These are phyloP conservation scores for Cepaea nemoralis DNA, from an alignment of 1,140 invertebrate genomes.

Conservation along the genomic window DNA sequence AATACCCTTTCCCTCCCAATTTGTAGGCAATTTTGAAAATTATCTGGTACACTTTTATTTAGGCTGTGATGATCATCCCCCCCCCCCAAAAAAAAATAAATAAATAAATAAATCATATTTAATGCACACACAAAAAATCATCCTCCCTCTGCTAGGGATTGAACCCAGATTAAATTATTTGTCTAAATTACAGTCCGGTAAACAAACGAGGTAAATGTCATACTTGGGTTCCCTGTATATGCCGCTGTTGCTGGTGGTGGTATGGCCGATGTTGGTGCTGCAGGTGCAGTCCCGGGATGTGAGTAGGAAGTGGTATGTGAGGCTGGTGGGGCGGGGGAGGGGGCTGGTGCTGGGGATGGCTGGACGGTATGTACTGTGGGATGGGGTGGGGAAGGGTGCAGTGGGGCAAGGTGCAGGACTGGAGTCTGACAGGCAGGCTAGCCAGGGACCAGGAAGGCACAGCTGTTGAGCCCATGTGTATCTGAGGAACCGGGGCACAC, in stretches of 20 bases:
- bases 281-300: slow-evolving; percentile 72
- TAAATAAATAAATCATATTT: no score
- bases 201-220: no score
- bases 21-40: no score
- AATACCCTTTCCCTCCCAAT: no score
- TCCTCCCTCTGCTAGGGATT: no score
- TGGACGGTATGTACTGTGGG: slow-evolving; percentile 69
- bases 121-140: no score
- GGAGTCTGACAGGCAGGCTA: slow-evolving; percentile 68
- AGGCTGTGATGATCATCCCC: no score
- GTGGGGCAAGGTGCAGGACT: slow-evolving; percentile 65
- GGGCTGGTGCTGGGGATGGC: slow-evolving; percentile 69
- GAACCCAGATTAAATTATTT: no score
- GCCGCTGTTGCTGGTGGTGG: slow-evolving; percentile 35
- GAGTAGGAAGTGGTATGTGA: neutral
- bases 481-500: slow-evolving; percentile 62
- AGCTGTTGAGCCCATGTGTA: slow-evolving; percentile 45
- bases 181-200: no score
- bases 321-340: slow-evolving; percentile 31
- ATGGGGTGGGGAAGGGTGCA: slow-evolving; percentile 54
- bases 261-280: slow-evolving; percentile 52
- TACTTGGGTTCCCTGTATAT: slow-evolving; percentile 20
- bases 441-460: slow-evolving; percentile 53
- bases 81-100: no score
- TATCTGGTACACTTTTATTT: no score